Evolutionary conservation across 1,140 invertebrate genomes (phyloP), one percentile per base, ranked within the genome.

Genomic region (Drosophila saltans): DNA sequence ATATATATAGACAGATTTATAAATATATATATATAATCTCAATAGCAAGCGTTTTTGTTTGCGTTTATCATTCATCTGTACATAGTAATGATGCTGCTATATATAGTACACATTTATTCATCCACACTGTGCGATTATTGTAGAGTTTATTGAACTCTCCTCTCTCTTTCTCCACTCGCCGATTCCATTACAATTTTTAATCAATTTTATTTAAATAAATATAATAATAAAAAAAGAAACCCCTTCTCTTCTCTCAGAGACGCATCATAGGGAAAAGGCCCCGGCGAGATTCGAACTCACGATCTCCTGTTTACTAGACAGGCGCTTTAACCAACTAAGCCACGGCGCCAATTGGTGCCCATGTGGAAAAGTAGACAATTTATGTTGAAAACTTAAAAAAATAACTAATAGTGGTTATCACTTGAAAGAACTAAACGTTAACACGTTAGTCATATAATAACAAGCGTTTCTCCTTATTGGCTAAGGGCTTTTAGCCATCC

Each of bases 271-370:
- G 16, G 16, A 16, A 16, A 33, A 92, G 93, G 93, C 93, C 92
- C 93, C 93, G 93, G 91, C 92, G 93, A 93, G 93, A 94, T 94
- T 94, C 93, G 93, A 94, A 94, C 93, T 93, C 93, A 91, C 91
- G 93, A 94, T 94, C 93, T 94, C 93, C 93, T 94, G 93, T 94
- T 94, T 94, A 94, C 93, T 94, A 94, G 93, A 94, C 93, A 94
- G 93, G 93, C 93, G 93, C 93, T 94, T 94, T 94, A 94, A 94
- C 93, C 93, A 94, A 94, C 93, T 94, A 94, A 94, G 93, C 93
- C 93, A 94, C 93, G 93, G 93, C 93, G 93, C 93, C 93, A 7
- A 30, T n/a, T 21, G 52, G 39, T 10, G 21, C n/a, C 1, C 2
- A 1, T 3, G 7, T 7, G 57, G 39, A 4, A 24, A 59, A 59